A percentile compares a stretch with the other conserved stretches of the same genome.
Conservation (phyloP, 2,797 vertebrate species). For the Eospalax fontanierii region DNA sequence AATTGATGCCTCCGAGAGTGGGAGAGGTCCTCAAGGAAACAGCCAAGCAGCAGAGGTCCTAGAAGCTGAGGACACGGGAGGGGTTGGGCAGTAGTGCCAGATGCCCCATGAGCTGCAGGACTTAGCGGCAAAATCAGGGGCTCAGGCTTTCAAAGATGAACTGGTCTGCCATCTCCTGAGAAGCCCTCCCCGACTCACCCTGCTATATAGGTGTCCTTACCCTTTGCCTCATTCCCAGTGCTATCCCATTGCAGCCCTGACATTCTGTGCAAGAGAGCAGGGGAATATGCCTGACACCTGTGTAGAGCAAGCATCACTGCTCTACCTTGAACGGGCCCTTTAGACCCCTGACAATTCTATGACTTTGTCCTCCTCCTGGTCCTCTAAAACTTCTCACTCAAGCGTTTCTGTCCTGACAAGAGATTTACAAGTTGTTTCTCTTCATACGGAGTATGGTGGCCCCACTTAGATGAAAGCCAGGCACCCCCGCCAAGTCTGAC, state of each 20-base stretch:
- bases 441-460: background rate
- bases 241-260: background rate
- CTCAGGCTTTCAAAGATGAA: conserved; percentile 17
- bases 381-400: background rate
- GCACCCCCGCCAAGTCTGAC: conserved; percentile 42
- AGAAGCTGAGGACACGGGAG: background rate
- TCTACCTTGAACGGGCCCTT: background rate
- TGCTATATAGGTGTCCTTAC: background rate
- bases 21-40: background rate
- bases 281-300: background rate
- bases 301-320: background rate
- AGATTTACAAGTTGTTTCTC: conserved; percentile 38
- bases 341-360: background rate
- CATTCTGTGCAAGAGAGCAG: background rate
- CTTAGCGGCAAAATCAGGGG: background rate
- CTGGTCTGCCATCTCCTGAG: background rate
- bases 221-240: background rate
- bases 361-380: background rate
- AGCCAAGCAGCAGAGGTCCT: conserved; percentile 1
- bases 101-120: background rate
- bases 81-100: background rate
- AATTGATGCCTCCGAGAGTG: background rate
- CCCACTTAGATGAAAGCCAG: conserved; percentile 1
- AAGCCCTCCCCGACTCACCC: conserved; percentile 55
- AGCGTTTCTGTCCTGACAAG: background rate